Percentiles rank a stretch among this genome's conserved stretches.
These are phyloP conservation scores for Epinephelus awoara DNA, from an alignment of 2,797 vertebrate species.

Conservation along the genomic window DNA sequence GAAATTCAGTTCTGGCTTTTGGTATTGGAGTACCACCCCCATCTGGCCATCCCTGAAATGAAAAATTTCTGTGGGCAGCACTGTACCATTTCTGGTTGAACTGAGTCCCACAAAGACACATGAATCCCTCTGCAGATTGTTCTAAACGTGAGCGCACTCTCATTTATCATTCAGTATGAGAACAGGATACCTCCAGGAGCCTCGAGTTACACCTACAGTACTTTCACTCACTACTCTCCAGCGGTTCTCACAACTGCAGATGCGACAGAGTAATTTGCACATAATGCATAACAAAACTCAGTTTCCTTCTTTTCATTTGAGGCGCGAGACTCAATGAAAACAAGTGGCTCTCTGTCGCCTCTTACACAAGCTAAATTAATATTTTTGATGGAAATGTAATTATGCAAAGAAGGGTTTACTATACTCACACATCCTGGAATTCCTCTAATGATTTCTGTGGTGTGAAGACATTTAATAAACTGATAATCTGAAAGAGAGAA, in stretches of 20 bases:
- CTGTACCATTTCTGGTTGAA: background rate
- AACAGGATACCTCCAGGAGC: conserved; percentile 51
- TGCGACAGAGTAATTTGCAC: conserved; percentile 30
- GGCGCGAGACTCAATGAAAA: conserved; percentile 19
- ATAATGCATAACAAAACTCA: conserved; percentile 19
- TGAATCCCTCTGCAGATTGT: conserved; percentile 10
- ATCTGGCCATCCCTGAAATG: too few species aligned
- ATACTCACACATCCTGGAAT: conserved; percentile 99
- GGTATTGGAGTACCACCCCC: too few species aligned
- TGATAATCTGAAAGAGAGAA: conserved; percentile 95
- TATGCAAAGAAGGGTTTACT: conserved; percentile 29
- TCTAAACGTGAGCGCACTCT: conserved; percentile 48
- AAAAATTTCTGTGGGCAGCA: too few species aligned
- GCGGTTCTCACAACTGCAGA: conserved; percentile 28
- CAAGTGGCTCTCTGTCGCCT: background rate
- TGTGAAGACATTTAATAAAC: conserved; percentile 99
- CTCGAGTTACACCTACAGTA: conserved; percentile 60
- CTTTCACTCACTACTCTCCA: conserved; percentile 49
- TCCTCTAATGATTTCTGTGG: conserved; percentile 99
- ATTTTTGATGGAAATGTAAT: conserved; percentile 6
- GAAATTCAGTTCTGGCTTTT: too few species aligned
- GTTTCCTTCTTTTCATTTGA: conserved; percentile 7
- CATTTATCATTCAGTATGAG: conserved; percentile 67
- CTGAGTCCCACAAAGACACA: background rate
- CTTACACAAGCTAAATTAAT: background rate